Evolutionary conservation across 2,113 vertebrate genomes (phyloP), one percentile per base, ranked within the genome.

Genomic region (Cyprinodon variegatus): DNA sequence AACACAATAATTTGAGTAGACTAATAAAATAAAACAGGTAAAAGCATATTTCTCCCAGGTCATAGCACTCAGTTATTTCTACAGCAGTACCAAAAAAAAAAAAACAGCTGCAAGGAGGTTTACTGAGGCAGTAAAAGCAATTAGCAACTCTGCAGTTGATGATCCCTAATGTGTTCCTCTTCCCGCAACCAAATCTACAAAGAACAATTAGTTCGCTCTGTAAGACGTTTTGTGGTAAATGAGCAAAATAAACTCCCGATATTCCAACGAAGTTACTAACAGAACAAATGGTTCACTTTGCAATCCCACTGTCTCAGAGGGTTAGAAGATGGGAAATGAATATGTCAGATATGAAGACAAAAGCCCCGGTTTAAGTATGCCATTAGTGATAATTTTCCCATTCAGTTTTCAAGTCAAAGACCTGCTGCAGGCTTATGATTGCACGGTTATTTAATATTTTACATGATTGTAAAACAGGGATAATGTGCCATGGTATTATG

Each of bases 141-240:
- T 37, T 4, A 68, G 20, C 36, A 39, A 57, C 6, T 5, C 50
- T 57, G 50, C 17, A 57, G n/a, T n/a, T 57, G 69, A 66, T 61
- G 57, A 57, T 65, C 36, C 6, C 39, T 78, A 79, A 74, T 72
- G 64, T 74, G 57, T 67, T 71, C 38, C 70, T 81, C 68, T 68
- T 78, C 72, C 72, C 9, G 62, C 48, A 63, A 78, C 8, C 62
- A 29, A 71, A 50, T 62, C 10, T 61, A 48, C 39, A 22, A 80
- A 72, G 78, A 6, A 15, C 8, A 39, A 36, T 20, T 65, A 61
- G 66, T 66, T 76, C 15, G 0, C 15, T 65, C 79, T 82, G 70
- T 65, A 36, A 66, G 70, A 77, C 59, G 11, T 66, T 39, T 48
- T 14, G 36, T 70, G 48, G 4, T 74, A 37, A 62, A 66, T 40